Conservation (phyloP, 2,888 invertebrate species). For the Escarpia spicata region DNA sequence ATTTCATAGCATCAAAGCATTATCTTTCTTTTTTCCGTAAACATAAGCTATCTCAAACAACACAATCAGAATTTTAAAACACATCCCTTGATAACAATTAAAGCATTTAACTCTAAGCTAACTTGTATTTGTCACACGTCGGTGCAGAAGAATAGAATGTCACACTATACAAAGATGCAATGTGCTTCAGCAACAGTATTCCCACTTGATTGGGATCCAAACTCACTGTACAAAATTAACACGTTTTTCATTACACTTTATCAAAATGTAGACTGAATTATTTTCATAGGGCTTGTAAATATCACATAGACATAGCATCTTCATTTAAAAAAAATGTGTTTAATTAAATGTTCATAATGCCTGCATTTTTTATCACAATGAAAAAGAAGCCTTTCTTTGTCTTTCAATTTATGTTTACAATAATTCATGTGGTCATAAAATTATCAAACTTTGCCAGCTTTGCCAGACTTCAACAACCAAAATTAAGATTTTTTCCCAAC, state of each 20-base stretch:
- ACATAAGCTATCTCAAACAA: neutral
- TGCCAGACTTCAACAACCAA: neutral
- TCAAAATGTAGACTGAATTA: neutral
- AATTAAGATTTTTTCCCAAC: neutral
- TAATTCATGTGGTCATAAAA: no score
- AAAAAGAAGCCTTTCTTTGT: neutral
- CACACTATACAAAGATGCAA: neutral
- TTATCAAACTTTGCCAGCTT: neutral
- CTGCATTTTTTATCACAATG: neutral
- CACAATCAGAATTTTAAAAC: neutral
- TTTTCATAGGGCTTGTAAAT: neutral
- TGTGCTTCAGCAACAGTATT: neutral
- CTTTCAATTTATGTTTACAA: neutral
- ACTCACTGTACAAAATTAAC: neutral
- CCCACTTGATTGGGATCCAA: neutral
- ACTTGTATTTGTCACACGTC: neutral
- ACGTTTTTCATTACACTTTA: neutral
- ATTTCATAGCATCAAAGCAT: neutral
- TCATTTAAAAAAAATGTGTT: no score
- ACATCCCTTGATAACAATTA: neutral
- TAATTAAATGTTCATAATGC: no score
- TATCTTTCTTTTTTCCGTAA: neutral
- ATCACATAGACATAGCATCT: no score
- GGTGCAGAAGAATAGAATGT: neutral
- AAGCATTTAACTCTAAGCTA: neutral